Base-by-base conservation (phyloP, 2,113 vertebrate species). In the Cinclus mexicanus region DNA sequence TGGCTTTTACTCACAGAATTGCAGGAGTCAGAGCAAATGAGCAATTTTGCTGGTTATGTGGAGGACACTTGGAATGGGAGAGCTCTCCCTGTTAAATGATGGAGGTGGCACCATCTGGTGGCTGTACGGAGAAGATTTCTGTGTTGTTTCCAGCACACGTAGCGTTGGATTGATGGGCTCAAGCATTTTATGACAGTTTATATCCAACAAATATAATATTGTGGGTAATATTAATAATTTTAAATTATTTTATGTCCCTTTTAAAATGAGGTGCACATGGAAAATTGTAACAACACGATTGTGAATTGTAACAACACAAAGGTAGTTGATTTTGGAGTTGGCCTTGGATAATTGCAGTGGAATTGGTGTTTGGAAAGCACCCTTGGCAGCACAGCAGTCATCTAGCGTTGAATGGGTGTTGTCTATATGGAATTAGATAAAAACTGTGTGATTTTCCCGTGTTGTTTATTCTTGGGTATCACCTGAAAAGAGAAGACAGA, bases 71-170 rank as follows among this genome's bases (percentile, higher is more conserved):
- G 12, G 9, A 56, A 29, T 52, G 15, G 14, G 9, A 50, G 65
- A 28, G 9, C 12, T 2, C 23, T 41, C 26, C 53, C 13, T 23
- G 3, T 64, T 46, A n/a, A 25, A 7, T 60, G 67, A 7, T 6
- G 0, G 44, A 74, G 35, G 21, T 33, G 61, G 76, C 83, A 80
- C 90, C 93, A 89, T 90, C 96, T 95, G 39, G 83, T 87, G 94
- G 88, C 17, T 35, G 2, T 21, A 21, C 0, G 1, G 26, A 28
- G 37, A 21, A 28, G 37, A 21, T 74, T 91, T 94, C 29, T 44
- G 12, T 17, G 35, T 20, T 67, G 41, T 37, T 67, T 56, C 9
- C 50, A 31, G 10, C 33, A 37, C 25, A 17, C 11, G 1, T 7
- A 8, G 5, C 9, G 2, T 20, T 53, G 31, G 11, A 14, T 20